A percentile compares a stretch with the other conserved stretches of the same genome.
phyloP scores from a whole-genome alignment of 35 echinoderm and acorn worm genomes.

The Strongylocentrotus purpuratus region DNA sequence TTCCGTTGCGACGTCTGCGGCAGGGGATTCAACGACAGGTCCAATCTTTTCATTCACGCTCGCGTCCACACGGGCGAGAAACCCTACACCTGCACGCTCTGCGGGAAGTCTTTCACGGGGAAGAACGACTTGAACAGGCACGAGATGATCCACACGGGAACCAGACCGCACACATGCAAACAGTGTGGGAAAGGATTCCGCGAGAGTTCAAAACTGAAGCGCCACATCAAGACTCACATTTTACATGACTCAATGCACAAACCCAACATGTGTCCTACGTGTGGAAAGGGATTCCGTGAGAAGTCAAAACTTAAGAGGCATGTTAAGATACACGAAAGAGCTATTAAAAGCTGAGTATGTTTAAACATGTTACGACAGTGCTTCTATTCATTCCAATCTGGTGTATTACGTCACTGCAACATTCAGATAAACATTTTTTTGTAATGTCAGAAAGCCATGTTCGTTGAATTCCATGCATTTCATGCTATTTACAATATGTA shows the following conservation, averaged over 20 bases:
- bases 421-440: neutral
- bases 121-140: slow-evolving; percentile 20
- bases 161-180: slow-evolving; percentile 44
- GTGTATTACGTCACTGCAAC: neutral
- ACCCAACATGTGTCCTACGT: neutral
- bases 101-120: slow-evolving; percentile 46
- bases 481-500: neutral
- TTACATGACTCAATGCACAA: neutral
- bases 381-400: neutral
- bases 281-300: slow-evolving; percentile 41
- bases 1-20: slow-evolving; percentile 55
- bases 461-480: neutral
- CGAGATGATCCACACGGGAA: slow-evolving; percentile 41
- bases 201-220: slow-evolving; percentile 14
- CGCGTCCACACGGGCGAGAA: slow-evolving; percentile 70
- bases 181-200: slow-evolving; percentile 44
- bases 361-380: neutral
- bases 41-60: slow-evolving; percentile 58
- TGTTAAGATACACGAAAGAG: neutral
- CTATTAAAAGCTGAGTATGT: neutral
- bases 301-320: slow-evolving; percentile 32
- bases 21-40: slow-evolving; percentile 61
- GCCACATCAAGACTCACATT: slow-evolving; percentile 33
- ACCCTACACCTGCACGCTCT: slow-evolving; percentile 56
- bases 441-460: too few species aligned